Base-by-base conservation (phyloP, 37 sponge, comb jelly and placozoan genomes). In the Dysidea cf. avara region DNA sequence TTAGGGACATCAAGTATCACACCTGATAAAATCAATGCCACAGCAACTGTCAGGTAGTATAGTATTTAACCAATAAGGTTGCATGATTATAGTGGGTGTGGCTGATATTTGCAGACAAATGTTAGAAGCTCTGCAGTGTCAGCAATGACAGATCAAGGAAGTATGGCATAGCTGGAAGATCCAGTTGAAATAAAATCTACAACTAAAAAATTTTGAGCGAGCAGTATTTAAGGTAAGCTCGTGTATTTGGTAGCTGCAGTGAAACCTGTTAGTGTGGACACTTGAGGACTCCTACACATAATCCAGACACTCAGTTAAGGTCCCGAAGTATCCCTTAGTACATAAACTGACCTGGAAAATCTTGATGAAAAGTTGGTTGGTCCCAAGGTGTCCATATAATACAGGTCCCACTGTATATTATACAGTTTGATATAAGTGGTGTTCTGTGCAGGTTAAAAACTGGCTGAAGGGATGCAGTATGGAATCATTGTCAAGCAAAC, bases 11-110 rank as follows among this genome's bases (percentile, higher is more conserved):
- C 83, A 16, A 54, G 50, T 20, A 77, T 87, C 73, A 87, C 88
- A 46, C 88, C 88, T 0, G 88, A 87, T 29, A 87, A 87, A 68
- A 87, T 87, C 73, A 81, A 87, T 39, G 77, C 88, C 7, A 53
- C 73, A 6, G 58, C 83, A 18, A 40, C 82, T 48, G 77, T 87
- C 46, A 30, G 68, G n/a, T n/a, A 29, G 51, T n/a, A n/a, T n/a
- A n/a, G n/a, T n/a, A n/a, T n/a, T n/a, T n/a, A n/a, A n/a, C n/a
- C n/a, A n/a, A n/a, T n/a, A n/a, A n/a, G n/a, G n/a, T n/a, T n/a
- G n/a, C n/a, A n/a, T n/a, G n/a, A n/a, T n/a, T n/a, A n/a, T n/a
- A n/a, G n/a, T n/a, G n/a, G n/a, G n/a, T n/a, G n/a, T n/a, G n/a
- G n/a, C n/a, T n/a, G n/a, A n/a, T n/a, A n/a, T n/a, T n/a, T n/a